A percentile compares a stretch with the other conserved stretches of the same genome.
phyloP scores from a whole-genome alignment of 2,888 invertebrate species.

The Hypolimnas misippus region DNA sequence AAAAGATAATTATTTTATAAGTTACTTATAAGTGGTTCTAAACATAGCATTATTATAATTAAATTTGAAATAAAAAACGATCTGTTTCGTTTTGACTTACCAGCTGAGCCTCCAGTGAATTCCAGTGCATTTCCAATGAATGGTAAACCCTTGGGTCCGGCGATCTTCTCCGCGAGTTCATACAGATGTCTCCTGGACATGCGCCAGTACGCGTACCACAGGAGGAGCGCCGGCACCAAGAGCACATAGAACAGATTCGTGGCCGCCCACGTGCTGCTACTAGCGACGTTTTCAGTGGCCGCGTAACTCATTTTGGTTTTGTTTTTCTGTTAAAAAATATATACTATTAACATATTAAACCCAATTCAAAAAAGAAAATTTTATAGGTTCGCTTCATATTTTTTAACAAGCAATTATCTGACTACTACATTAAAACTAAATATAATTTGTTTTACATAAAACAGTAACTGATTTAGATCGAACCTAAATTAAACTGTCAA shows the following conservation, averaged over 20 bases:
- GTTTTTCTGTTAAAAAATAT: constrained; percentile 14
- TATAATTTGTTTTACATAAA: no score
- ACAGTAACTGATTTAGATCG: no score
- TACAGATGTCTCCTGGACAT: constrained; percentile 88
- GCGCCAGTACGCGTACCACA: constrained; percentile 91
- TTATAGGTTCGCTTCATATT: no score
- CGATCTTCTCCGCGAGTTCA: constrained; percentile 88
- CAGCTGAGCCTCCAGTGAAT: constrained; percentile 88
- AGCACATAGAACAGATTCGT: constrained; percentile 89
- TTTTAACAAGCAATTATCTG: not conserved
- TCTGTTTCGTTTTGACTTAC: no score
- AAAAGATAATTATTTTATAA: no score
- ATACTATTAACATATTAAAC: no score
- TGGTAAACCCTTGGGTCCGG: constrained; percentile 89
- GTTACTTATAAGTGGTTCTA: no score
- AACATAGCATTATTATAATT: no score
- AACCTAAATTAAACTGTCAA: no score
- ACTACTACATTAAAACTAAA: no score
- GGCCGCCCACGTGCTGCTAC: constrained; percentile 82
- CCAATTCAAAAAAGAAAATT: no score
- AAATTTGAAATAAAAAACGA: no score
- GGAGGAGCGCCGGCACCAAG: constrained; percentile 87
- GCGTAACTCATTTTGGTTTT: constrained; percentile 64
- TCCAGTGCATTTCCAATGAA: constrained; percentile 90
- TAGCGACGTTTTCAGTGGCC: constrained; percentile 70